These are phyloP conservation scores for Spheniscus mendiculus DNA, from an alignment of 2,113 vertebrate genomes.

Conservation along the genomic window DNA sequence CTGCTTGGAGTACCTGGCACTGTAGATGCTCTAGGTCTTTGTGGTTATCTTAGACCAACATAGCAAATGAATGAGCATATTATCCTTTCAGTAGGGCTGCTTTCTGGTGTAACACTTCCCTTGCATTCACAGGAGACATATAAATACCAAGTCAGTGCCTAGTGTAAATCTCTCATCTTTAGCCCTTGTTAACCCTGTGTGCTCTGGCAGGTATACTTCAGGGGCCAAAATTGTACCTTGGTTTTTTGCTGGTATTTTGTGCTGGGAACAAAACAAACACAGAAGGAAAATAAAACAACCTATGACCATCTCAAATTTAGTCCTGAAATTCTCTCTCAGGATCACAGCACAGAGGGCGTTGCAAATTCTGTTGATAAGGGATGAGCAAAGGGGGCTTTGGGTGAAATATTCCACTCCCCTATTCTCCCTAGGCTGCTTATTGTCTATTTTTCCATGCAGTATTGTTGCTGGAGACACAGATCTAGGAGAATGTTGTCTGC, in stretches of 20 bases:
- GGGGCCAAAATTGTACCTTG: background rate
- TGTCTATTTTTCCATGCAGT: background rate
- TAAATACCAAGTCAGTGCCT: background rate
- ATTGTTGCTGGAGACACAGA: background rate
- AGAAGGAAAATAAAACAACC: background rate
- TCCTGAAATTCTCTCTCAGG: background rate
- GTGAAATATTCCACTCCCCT: background rate
- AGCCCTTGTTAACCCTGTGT: background rate
- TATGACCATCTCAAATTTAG: background rate
- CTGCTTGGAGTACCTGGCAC: slow-evolving; percentile 43
- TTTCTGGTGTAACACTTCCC: background rate
- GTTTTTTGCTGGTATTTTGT: background rate
- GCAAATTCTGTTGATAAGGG: background rate
- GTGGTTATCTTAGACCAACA: slow-evolving; percentile 42
- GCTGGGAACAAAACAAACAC: background rate
- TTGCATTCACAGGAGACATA: background rate
- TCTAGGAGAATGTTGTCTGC: background rate
- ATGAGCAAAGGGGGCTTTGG: background rate
- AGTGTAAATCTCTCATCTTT: background rate
- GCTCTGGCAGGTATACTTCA: background rate
- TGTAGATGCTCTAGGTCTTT: background rate
- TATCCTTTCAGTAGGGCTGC: background rate
- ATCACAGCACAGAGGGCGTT: background rate
- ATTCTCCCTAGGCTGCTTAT: background rate
- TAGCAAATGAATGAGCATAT: background rate